Percentiles rank a stretch among this genome's conserved stretches.
These are phyloP conservation scores for Cyclargus thomasi DNA, from an alignment of 1,140 invertebrate species.

Conservation along the genomic window DNA sequence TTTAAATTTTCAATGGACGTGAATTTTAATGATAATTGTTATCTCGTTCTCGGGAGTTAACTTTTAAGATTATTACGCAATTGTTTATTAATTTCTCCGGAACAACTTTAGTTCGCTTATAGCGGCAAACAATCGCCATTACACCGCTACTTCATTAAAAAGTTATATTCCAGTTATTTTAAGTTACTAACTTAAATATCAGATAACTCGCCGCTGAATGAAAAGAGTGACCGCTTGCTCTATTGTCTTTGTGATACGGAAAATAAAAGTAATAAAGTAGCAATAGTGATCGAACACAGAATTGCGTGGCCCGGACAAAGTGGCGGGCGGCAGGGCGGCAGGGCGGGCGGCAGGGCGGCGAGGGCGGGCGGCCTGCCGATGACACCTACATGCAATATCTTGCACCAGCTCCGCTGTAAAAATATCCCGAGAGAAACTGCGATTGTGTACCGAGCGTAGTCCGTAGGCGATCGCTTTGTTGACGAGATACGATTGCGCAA, in stretches of 20 bases:
- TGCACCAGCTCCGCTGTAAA: not conserved
- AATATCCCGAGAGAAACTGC: not conserved
- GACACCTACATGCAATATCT: slow-evolving; percentile 2
- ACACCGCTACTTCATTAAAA: no score
- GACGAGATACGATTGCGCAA: not conserved
- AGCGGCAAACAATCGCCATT: no score
- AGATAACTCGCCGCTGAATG: no score
- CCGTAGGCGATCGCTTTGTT: not conserved
- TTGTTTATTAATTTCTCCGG: not conserved
- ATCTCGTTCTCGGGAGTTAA: not conserved
- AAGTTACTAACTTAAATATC: not conserved
- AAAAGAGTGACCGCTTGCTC: no score
- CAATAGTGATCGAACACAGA: not conserved
- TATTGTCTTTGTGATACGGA: not conserved
- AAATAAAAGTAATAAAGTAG: not conserved
- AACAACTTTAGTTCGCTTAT: not conserved
- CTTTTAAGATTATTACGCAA: not conserved
- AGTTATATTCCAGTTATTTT: not conserved
- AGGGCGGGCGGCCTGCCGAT: not conserved
- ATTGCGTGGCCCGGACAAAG: no score
- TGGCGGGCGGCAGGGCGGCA: no score
- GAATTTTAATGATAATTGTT: not conserved
- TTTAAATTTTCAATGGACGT: not conserved
- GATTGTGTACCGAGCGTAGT: not conserved
- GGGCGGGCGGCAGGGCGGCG: no score